These are phyloP conservation scores for Cygnus buccinator DNA, from an alignment of 2,113 vertebrate genomes.

Conservation along the genomic window DNA sequence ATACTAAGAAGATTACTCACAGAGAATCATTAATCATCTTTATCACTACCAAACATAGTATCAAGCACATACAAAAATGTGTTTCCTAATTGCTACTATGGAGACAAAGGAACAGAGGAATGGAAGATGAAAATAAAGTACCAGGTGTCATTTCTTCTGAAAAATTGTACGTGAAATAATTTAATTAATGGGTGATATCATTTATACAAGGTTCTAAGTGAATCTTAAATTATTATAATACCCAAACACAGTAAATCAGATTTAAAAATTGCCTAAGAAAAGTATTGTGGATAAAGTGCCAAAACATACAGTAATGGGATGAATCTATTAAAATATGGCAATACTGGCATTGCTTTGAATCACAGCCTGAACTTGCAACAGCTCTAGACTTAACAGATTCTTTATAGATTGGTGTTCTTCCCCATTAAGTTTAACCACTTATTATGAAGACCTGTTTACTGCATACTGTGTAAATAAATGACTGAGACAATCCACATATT, in stretches of 20 bases:
- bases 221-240: slow-evolving; percentile 11
- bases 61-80: slow-evolving; percentile 14
- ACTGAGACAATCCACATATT: not conserved
- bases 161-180: not conserved
- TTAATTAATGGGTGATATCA: slow-evolving; percentile 2
- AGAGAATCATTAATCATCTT: slow-evolving; percentile 25
- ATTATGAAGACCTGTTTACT: not conserved
- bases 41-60: slow-evolving; percentile 24
- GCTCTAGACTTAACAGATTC: not conserved
- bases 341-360: not conserved
- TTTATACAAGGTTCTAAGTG: slow-evolving; percentile 9
- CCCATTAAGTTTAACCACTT: not conserved
- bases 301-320: not conserved
- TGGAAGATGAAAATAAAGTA: slow-evolving; percentile 34
- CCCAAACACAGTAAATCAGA: not conserved
- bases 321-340: slow-evolving; percentile 1
- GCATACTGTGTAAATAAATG: not conserved
- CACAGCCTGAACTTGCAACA: not conserved
- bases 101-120: slow-evolving; percentile 36
- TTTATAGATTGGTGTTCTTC: not conserved
- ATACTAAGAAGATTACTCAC: not conserved
- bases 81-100: slow-evolving; percentile 41
- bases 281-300: not conserved
- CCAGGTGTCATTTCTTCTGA: not conserved
- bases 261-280: not conserved